Evolutionary conservation across 2,888 invertebrate genomes (phyloP).

Genomic region (Sepioteuthis lessoniana): DNA sequence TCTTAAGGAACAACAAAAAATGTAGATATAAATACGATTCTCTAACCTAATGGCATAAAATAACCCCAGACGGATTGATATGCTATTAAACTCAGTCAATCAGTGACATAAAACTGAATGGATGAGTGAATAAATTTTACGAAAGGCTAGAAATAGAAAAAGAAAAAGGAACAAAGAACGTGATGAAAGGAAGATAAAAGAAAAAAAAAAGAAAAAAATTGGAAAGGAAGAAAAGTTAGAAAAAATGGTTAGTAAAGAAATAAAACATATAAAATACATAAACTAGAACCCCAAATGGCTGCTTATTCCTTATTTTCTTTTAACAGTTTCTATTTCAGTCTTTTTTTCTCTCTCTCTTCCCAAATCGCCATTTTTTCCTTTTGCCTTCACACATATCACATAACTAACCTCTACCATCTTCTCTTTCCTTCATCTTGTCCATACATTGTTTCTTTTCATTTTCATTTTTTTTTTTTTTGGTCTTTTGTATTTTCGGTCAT

Average conservation of each 20-base stretch:
- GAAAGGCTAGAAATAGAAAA: neutral
- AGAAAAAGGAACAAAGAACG: neutral
- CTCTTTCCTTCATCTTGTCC: neutral
- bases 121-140: too few relatives aligned
- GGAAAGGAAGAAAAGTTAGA: neutral
- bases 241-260: neutral
- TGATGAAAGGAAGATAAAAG: neutral
- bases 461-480: too few relatives aligned
- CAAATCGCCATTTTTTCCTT: neutral
- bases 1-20: too few relatives aligned
- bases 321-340: too few relatives aligned
- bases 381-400: neutral
- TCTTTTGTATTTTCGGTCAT: neutral
- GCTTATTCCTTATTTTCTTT: too few relatives aligned
- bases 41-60: too few relatives aligned
- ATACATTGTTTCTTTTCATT: neutral
- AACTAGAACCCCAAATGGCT: neutral
- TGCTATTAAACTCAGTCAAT: too few relatives aligned
- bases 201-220: neutral
- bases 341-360: too few relatives aligned
- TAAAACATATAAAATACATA: neutral
- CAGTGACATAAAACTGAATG: too few relatives aligned
- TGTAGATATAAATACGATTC: too few relatives aligned
- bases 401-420: neutral
- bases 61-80: too few relatives aligned